These are phyloP conservation scores for Pinna nobilis DNA, from an alignment of 1,140 invertebrate species.

Conservation along the genomic window DNA sequence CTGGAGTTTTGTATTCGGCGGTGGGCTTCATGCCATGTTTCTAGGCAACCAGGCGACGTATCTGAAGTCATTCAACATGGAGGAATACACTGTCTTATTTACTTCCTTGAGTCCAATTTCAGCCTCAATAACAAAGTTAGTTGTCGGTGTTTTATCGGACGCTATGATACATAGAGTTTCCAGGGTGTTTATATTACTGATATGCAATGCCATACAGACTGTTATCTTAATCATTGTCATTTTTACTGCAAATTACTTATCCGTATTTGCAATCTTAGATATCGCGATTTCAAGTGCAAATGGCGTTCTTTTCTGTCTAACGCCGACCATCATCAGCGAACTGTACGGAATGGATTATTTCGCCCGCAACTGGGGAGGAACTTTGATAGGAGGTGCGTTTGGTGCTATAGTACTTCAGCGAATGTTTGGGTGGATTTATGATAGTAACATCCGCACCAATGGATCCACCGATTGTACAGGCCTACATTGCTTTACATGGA, in stretches of 20 bases:
- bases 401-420: conserved; percentile 48
- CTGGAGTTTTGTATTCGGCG: too few relatives aligned
- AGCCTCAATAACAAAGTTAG: conserved; percentile 48
- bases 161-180: conserved; percentile 49
- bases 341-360: conserved; percentile 59
- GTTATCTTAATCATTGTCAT: conserved; percentile 41
- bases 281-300: conserved; percentile 52
- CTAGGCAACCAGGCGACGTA: too few relatives aligned
- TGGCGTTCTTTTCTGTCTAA: conserved; percentile 56
- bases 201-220: conserved; percentile 47
- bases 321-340: conserved; percentile 57
- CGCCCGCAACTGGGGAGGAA: conserved; percentile 55
- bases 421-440: conserved; percentile 52
- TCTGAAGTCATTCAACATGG: too few relatives aligned
- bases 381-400: conserved; percentile 54
- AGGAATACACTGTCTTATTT: conserved; percentile 49
- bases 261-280: conserved; percentile 37
- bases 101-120: conserved; percentile 48
- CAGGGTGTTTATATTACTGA: conserved; percentile 39
- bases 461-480: conserved; percentile 49
- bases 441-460: conserved; percentile 22
- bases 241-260: conserved; percentile 39
- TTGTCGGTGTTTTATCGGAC: conserved; percentile 50
- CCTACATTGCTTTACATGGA: conserved; percentile 50
- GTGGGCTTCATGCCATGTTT: too few relatives aligned